Evolutionary conservation across 2,797 vertebrate genomes (phyloP), one percentile per base, ranked within the genome.

Genomic region (Pygocentrus nattereri): DNA sequence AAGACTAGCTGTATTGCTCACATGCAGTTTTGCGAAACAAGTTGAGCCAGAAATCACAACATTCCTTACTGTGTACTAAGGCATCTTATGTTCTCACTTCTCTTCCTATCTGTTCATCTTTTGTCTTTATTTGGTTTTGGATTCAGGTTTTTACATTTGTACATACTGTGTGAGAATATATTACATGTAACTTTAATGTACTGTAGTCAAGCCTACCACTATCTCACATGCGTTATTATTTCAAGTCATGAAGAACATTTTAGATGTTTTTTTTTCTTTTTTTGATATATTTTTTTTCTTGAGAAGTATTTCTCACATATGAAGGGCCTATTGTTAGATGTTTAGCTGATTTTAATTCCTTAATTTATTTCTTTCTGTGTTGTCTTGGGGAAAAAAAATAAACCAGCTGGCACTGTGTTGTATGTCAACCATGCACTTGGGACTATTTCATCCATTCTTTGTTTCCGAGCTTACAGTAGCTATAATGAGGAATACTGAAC

Each of bases 321-420:
- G 68, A 79, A 82, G 65, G 52, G 12, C 61, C 71, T 76, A 52
- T 54, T 72, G 76, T 79, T 65, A 21, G 79, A 90, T 73, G 84
- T 56, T 54, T 83, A 38, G 79, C 88, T 85, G 82, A 83, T 88
- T 85, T 44, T 70, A 83, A 61, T 90, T 85, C 68, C 59, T 87
- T 93, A 88, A 92, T 82, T 90, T 92, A 92, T 92, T 93, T 87
- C 85, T 90, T 79, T 68, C 88, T 88, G 81, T 86, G 87, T 91
- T 92, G 85, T 86, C 82, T 72, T 89, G 85, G 88, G 10, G 10
- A 21, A n/a, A 34, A 76, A 58, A 59, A 75, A 88, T 90, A 92
- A 93, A 94, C 85, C 94, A 94, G 93, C 93, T 94, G 94, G 94
- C 87, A 91, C 93, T 95, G 94, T 93, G 92, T 95, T 86, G 70